Conservation (phyloP, 2,113 vertebrate species). For the Danio rerio region GRCz12tu NC_133190.1:43266001-43266500, state of each 20-base stretch:
- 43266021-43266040: no score
- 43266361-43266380: not conserved
- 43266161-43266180: no score
- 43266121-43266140: not conserved
- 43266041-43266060: no score
- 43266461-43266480: no score
- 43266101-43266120: no score
- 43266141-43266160: not conserved
- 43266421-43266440: no score
- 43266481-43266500: no score
- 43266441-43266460: no score
- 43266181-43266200: not conserved
- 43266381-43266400: not conserved
- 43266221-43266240: conserved; percentile 34
- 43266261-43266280: conserved; percentile 6
- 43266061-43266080: no score
- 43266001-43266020: no score
- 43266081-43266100: no score
- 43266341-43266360: not conserved
- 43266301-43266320: not conserved
- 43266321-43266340: not conserved
- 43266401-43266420: not conserved
- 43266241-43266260: conserved; percentile 23
- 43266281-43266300: not conserved
- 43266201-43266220: not conserved